Conservation (phyloP, 2,113 vertebrate genomes). For the Pluvianellus socialis region DNA sequence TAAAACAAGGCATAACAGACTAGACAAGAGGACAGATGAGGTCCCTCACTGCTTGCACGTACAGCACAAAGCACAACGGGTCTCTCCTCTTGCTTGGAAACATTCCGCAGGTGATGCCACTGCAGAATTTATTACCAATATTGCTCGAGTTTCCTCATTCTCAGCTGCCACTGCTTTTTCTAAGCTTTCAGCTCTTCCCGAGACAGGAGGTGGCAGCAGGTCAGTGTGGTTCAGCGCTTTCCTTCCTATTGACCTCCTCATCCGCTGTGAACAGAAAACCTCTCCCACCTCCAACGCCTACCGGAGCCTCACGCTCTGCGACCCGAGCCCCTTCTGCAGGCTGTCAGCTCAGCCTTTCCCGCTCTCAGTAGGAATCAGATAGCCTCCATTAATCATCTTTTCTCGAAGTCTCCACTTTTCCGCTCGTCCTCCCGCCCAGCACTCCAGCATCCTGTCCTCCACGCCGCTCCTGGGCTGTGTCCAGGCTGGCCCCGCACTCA, state of each 20-base stretch:
- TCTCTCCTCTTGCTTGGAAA: background rate
- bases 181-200: background rate
- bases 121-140: background rate
- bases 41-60: background rate
- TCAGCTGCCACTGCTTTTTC: background rate
- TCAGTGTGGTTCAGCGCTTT: background rate
- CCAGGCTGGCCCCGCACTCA: background rate
- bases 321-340: background rate
- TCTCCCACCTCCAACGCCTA: background rate
- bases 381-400: conserved; percentile 15
- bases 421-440: background rate
- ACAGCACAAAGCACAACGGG: background rate
- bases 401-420: background rate
- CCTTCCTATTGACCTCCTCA: background rate
- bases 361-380: background rate
- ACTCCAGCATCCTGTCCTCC: background rate
- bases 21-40: background rate
- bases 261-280: background rate
- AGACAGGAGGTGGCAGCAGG: background rate
- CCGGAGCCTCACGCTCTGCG: background rate
- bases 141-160: background rate
- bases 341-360: background rate
- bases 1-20: background rate
- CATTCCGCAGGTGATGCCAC: background rate
- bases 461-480: background rate